Evolutionary conservation across 2,113 vertebrate genomes (phyloP), one percentile per base, ranked within the genome.

Genomic region (Urocynchramus pylzowi): DNA sequence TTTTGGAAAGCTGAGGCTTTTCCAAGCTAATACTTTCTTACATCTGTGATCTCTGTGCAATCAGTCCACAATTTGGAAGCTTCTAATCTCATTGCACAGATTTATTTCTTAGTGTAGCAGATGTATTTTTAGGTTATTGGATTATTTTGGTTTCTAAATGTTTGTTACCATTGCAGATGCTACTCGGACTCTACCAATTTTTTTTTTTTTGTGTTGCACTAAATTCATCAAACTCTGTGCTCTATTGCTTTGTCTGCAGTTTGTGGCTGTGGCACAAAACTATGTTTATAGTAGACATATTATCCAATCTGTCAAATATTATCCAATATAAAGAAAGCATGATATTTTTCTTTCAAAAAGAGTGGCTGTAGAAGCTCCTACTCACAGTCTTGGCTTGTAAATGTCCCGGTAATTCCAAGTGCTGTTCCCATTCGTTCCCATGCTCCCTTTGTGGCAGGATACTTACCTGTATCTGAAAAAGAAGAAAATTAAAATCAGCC

Each of bases 61-160:
- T 87, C 78, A 73, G 35, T 85, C 78, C 85, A 76, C 95, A 94
- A 82, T 94, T 87, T 96, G 42, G 97, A 95, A 80, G 88, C 50
- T 87, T 60, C 28, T 91, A 83, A 91, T 90, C 39, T 83, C 80
- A 78, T 90, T 94, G 69, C 90, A 93, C 90, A 93, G 90, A 95
- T 90, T 84, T 96, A 96, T 93, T 68, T 47, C 45, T 94, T 87
- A 93, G 68, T 90, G 94, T 93, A 96, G 93, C 95, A 97, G 96
- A 96, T 95, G 84, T 95, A 65, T 93, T 96, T 96, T 84, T 95
- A 84, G 53, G 35, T 90, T 88, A 70, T 84, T 88, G 57, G 56
- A 91, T 89, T 9, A 61, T 87, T 59, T 91, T 85, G 81, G 84
- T 83, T 94, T 95, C 54, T 89, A 81, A 96, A 75, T 78, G 57